A percentile compares a stretch with the other conserved stretches of the same genome.
Evolutionary conservation across 2,888 invertebrate genomes (phyloP).

Genomic region (Conchocele bisecta): DNA sequence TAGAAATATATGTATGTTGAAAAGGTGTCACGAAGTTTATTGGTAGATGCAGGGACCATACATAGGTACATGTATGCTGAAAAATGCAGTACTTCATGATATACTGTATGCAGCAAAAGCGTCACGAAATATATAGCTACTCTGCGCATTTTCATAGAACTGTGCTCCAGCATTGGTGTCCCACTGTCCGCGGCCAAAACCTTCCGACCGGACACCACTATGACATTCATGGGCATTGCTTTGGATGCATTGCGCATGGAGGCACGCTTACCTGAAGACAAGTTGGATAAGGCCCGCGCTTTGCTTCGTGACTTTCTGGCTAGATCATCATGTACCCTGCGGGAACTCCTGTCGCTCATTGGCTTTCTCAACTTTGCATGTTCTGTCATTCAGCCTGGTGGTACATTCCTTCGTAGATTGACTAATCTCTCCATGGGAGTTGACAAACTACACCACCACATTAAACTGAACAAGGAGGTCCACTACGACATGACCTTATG

Average conservation of each 20-base stretch:
- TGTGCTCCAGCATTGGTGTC: no score
- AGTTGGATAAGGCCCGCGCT: conserved; percentile 15
- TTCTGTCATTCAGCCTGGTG: conserved; percentile 31
- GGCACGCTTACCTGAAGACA: conserved; percentile 39
- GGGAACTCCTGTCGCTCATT: conserved; percentile 31
- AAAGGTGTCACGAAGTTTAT: no score
- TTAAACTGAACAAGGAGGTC: conserved; percentile 14
- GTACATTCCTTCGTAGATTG: conserved; percentile 48
- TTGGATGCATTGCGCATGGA: conserved; percentile 28
- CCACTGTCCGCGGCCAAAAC: conserved; percentile 11
- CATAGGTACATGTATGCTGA: no score
- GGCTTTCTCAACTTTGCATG: conserved; percentile 48
- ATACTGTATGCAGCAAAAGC: no score
- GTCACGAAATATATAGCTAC: no score
- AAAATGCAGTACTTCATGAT: no score
- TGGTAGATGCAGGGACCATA: no score
- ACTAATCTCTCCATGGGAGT: conserved; percentile 48
- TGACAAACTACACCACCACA: conserved; percentile 14
- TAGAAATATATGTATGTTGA: no score
- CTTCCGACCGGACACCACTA: conserved; percentile 7
- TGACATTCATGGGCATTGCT: conserved; percentile 25
- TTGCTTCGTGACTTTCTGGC: neutral
- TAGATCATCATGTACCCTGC: conserved; percentile 15
- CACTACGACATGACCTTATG: conserved; percentile 20
- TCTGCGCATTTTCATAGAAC: no score